These are phyloP conservation scores for Ceratosolen solmsi DNA, from an alignment of 1,140 invertebrate genomes.

Conservation along the genomic window DNA sequence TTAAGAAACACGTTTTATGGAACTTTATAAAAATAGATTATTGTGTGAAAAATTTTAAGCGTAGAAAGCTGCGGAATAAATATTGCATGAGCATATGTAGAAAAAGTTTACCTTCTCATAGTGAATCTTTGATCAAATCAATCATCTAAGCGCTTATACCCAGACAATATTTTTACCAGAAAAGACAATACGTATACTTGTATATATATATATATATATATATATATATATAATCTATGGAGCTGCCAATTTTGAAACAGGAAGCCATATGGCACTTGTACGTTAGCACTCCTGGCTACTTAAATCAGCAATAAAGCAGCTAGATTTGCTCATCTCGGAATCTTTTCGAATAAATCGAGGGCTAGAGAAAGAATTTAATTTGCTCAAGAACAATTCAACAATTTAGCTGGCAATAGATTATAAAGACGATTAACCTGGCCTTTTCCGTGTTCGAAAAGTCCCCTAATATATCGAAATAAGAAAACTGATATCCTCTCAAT, in stretches of 20 bases:
- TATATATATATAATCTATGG: too few relatives aligned
- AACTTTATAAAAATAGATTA: too few relatives aligned
- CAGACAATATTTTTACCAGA: conserved; percentile 16
- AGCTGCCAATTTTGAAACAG: neutral
- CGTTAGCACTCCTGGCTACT: conserved; percentile 42
- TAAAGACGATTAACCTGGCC: neutral
- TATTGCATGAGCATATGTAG: too few relatives aligned
- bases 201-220: too few relatives aligned
- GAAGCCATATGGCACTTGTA: conserved; percentile 34
- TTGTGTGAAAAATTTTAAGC: too few relatives aligned
- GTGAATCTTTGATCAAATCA: conserved; percentile 43
- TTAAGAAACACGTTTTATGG: too few relatives aligned
- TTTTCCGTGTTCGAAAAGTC: neutral
- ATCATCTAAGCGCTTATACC: conserved; percentile 22
- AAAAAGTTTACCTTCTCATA: too few relatives aligned
- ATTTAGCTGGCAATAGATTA: conserved; percentile 58
- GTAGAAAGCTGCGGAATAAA: too few relatives aligned
- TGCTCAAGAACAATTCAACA: conserved; percentile 54
- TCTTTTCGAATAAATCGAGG: conserved; percentile 46
- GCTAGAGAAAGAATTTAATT: conserved; percentile 58
- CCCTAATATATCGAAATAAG: too few relatives aligned
- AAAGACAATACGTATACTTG: too few relatives aligned
- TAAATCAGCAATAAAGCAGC: conserved; percentile 52
- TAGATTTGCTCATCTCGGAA: conserved; percentile 5
- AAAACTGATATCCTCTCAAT: too few relatives aligned